Base-by-base conservation (phyloP, 2,113 vertebrate species). In the Cephalopholis sonnerati region DNA sequence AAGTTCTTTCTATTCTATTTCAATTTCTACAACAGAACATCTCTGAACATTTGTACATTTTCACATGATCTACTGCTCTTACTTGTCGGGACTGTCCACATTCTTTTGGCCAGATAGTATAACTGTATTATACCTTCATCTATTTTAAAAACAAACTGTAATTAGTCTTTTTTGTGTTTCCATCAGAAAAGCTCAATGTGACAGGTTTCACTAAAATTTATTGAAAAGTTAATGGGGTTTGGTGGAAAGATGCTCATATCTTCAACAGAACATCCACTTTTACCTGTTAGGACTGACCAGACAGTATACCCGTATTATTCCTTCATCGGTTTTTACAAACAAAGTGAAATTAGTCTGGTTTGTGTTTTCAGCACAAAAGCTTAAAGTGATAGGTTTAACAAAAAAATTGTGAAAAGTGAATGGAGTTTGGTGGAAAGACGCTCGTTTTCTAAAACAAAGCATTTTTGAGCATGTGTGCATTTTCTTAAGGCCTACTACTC, bases 201-300 rank as follows among this genome's bases (percentile, higher is more conserved):
- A 24, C 36, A 58, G 0, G 22, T 36, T 74, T 61, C 18, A 15
- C 41, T 58, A 58, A 50, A 81, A 81, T n/a, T 0, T 8, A 62
- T 1, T 9, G 10, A n/a, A 74, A 61, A 53, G 8, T 67, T 0
- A 59, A 51, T 13, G 79, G 62, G 67, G 69, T 66, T 64, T 66
- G 69, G 69, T 48, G 16, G 18, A 66, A 15, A 39, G 44, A 27
- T 8, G 13, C 9, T 3, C 9, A 6, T 57, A 20, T 16, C 9
- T n/a, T 3, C 48, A 65, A 7, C 27, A 48, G 32, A 17, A 1
- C 16, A 27, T 25, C 36, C 7, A 7, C 36, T 36, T 7, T 36
- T 7, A 36, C 36, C 36, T 7, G 7, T 4, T 7, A 36, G 36
- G 36, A 36, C 3, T 36, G 36, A n/a, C 11, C 41, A 44, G 41